Base-by-base conservation (phyloP, 2,113 vertebrate species). In the Dinomys branickii region DNA sequence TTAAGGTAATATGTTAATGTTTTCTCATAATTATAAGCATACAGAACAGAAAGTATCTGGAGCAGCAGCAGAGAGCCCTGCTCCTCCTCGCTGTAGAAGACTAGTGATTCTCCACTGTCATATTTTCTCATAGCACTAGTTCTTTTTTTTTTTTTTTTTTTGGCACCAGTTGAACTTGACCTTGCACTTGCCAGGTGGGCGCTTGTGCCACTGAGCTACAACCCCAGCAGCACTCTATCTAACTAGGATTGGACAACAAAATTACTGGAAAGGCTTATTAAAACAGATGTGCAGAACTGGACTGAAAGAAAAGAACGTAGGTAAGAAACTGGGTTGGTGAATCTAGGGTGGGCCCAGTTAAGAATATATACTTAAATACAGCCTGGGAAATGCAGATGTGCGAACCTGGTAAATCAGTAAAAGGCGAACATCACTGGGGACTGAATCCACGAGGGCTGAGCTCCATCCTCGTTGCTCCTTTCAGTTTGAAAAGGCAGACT, bases 1-100 rank as follows among this genome's bases (percentile, higher is more conserved):
- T 63, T 85, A 91, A 71, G 77, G 83, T 22, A 92, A 69, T 50
- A 73, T 13, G 1, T 61, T 38, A 75, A 41, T 52, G 47, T 67
- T 96, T 78, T 92, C 59, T 85, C 84, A 75, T 44, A 84, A 83
- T 73, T 56, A 65, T 47, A 85, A 90, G 41, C 11, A 30, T 20
- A 73, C 12, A 7, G 30, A 90, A 83, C 28, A 67, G 7, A 73
- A 58, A 73, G 81, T 50, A 78, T 50, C 44, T 33, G 65, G 61
- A 87, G 38, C 22, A 12, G 38, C 22, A 12, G 26, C 12, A 11
- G 17, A 9, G 14, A 61, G 77, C 17, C 71, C 50, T 50, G 16
- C 26, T 82, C 50, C 14, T 54, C 26, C 28, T 84, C 81, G 17
- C 1, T 59, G 19, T 38, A 67, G 10, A 3, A 83, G 41, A 81